Conservation (phyloP, 2,888 invertebrate genomes). For the Ctena decussata region DNA sequence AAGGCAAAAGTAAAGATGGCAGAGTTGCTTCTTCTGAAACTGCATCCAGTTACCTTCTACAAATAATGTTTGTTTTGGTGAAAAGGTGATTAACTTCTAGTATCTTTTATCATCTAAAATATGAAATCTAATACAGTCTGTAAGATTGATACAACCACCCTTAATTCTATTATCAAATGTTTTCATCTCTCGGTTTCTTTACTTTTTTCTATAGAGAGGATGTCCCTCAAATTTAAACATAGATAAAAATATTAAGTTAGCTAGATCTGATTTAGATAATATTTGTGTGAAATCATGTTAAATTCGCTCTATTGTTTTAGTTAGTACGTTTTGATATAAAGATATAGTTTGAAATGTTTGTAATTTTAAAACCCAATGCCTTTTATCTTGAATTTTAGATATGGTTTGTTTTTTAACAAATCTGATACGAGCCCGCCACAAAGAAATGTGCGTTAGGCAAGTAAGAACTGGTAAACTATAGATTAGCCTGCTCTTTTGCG, state of each 20-base stretch:
- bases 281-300: not conserved
- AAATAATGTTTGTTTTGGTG: not conserved
- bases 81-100: not conserved
- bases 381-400: not conserved
- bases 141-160: not conserved
- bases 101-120: not conserved
- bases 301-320: not conserved
- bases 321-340: not conserved
- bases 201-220: not conserved
- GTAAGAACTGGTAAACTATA: too few species aligned
- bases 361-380: not conserved
- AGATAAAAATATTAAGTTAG: slow-evolving; percentile 13
- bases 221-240: not conserved
- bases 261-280: not conserved
- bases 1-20: too few species aligned
- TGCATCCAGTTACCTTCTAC: too few species aligned
- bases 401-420: not conserved
- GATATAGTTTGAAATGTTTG: not conserved
- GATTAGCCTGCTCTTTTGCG: too few species aligned
- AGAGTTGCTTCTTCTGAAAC: too few species aligned
- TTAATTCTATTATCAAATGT: not conserved
- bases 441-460: too few species aligned
- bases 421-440: too few species aligned
- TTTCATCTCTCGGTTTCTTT: not conserved
- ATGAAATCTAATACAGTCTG: not conserved